A percentile compares a stretch with the other conserved stretches of the same genome.
These are phyloP conservation scores for Lanius collurio DNA, from an alignment of 2,113 vertebrate species.

Conservation along the genomic window DNA sequence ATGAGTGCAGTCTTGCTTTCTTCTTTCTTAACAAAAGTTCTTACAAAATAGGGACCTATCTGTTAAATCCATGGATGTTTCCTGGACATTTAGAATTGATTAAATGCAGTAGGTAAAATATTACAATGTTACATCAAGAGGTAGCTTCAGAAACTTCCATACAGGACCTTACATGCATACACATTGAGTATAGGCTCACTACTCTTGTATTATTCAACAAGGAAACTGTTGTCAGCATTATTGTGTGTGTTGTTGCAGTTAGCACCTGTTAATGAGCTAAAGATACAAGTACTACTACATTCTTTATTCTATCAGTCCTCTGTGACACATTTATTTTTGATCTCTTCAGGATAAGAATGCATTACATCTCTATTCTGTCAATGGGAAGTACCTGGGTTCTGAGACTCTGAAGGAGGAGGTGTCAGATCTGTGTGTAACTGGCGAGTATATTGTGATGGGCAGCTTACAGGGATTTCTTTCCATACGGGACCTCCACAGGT, in stretches of 20 bases:
- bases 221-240: not conserved
- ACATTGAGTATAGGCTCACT: not conserved
- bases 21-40: not conserved
- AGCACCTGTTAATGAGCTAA: not conserved
- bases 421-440: conserved; percentile 89
- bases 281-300: not conserved
- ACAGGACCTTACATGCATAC: not conserved
- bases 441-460: conserved; percentile 87
- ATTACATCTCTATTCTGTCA: conserved; percentile 93
- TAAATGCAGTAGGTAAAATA: not conserved
- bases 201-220: not conserved
- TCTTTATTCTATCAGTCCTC: not conserved
- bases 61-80: not conserved
- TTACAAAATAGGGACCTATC: not conserved
- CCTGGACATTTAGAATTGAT: not conserved
- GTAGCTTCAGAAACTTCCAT: not conserved
- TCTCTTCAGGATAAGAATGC: conserved; percentile 89
- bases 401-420: conserved; percentile 90
- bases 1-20: not conserved
- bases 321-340: not conserved
- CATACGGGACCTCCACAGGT: conserved; percentile 94
- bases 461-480: conserved; percentile 93
- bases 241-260: not conserved
- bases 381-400: conserved; percentile 88
- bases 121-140: not conserved